Conservation (phyloP, 2,888 invertebrate species). For the Andrena hattorfiana region DNA sequence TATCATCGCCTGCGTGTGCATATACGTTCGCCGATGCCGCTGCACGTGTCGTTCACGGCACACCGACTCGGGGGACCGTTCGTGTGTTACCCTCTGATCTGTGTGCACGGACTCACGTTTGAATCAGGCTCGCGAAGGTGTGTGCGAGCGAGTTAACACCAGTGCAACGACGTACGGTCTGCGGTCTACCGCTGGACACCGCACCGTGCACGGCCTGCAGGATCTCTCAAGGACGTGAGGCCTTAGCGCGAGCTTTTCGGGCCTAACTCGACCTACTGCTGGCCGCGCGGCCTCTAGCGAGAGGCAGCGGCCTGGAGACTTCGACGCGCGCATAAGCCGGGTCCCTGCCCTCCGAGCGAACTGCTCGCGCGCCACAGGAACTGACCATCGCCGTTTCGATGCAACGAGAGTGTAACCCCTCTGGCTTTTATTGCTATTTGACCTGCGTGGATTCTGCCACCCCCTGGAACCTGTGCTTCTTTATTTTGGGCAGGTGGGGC, state of each 20-base stretch:
- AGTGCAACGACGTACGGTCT: slow-evolving; percentile 47
- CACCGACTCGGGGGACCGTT: slow-evolving; percentile 21
- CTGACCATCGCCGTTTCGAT: slow-evolving; percentile 13
- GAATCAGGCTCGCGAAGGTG: not conserved
- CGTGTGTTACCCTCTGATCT: not conserved
- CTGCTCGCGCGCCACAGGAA: slow-evolving; percentile 14
- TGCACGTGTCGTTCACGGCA: slow-evolving; percentile 60
- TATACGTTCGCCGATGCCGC: slow-evolving; percentile 39
- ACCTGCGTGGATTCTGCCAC: not conserved
- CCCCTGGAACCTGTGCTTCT: too few species aligned
- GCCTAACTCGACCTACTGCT: slow-evolving; percentile 71
- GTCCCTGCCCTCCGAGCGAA: slow-evolving; percentile 53
- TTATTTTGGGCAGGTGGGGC: too few species aligned
- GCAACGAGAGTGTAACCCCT: not conserved
- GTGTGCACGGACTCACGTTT: not conserved
- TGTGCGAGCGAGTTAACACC: slow-evolving; percentile 36
- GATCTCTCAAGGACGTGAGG: slow-evolving; percentile 73
- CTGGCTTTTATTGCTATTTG: slow-evolving; percentile 3
- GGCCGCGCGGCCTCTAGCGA: slow-evolving; percentile 40
- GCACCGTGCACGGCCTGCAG: slow-evolving; percentile 60
- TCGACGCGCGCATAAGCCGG: slow-evolving; percentile 62
- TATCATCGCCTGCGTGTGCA: slow-evolving; percentile 19
- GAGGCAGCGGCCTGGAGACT: slow-evolving; percentile 69
- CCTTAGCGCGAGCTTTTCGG: slow-evolving; percentile 66
- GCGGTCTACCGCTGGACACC: slow-evolving; percentile 48